Evolutionary conservation across 1,140 invertebrate species (phyloP), one percentile per base, ranked within the genome.

Genomic region (Tetranychus urticae): DNA sequence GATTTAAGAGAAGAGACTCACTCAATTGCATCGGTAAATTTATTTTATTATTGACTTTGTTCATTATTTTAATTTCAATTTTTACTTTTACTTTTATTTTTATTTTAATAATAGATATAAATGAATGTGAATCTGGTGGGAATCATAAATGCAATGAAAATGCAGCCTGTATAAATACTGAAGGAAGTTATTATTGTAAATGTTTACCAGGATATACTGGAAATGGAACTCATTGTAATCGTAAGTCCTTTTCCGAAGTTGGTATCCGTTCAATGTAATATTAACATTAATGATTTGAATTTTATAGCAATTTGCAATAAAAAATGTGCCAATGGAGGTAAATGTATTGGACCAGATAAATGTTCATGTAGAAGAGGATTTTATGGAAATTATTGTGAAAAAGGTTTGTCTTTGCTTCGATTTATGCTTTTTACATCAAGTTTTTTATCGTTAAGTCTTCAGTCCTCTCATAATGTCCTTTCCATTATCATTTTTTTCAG

Each of bases 131-230:
- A 39, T 91, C 87, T 74, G 81, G 81, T 62, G 73, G 76, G 63
- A 79, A 82, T 63, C 84, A 86, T 7, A 74, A 77, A 36, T 92
- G 23, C 23, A 23, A 23, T 23, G 23, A 23, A 23, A 23, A 23
- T 23, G 23, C 23, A 23, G 23, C 23, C 23, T 23, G 89, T 73
- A 80, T 89, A 70, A 92, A 92, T 73, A 85, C 86, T 77, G 86
- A 86, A 31, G 89, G 89, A 60, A 88, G 86, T 80, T 90, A 89
- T 72, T 84, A 85, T 68, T 93, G 89, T 71, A 80, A 84, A 62
- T 93, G 88, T 72, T 79, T 81, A 52, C 76, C 81, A 33, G 88
- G 88, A 0, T 89, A 82, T 76, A 77, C 79, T 67, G 86, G 85
- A 64, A 81, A 87, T 73, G 86, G 85, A 67, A 75, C 79, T 69